Evolutionary conservation across 2,113 vertebrate species (phyloP), one percentile per base, ranked within the genome.

Genomic region (Vulpes ferrilata): DNA sequence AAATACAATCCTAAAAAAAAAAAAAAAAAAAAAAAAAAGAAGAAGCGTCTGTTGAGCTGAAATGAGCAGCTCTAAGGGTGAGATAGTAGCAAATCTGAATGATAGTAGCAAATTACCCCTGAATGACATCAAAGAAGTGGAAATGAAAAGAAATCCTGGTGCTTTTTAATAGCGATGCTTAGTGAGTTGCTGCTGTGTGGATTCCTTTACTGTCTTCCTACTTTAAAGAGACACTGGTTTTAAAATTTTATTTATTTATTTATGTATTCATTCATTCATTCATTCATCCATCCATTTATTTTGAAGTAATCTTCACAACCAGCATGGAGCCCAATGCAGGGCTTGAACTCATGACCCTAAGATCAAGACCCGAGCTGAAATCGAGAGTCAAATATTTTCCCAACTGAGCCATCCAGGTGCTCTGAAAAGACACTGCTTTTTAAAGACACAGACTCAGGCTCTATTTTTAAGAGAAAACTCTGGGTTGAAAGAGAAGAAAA

Each of bases 401-500:
- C 43, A 43, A 43, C 13, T 55, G 55, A 55, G 10, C 55, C 55
- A 55, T 15, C 13, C 55, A 55, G 13, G 55, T 57, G 8, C 53
- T n/a, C 32, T 11, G 2, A 30, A 62, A 80, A 97, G 43, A 85
- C 19, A 62, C 2, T 59, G 38, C 53, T 85, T 92, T 97, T 84
- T 76, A 51, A 82, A 95, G 93, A 74, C 48, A 67, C 5, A 83
- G 73, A 20, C 30, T 84, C 35, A 19, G 83, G 7, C 88, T 57
- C 11, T 93, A 73, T 60, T 64, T 96, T 82, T 86, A 96, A 91
- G 43, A 73, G 67, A 78, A 93, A 79, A 51, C 32, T 53, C 85
- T 83, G 55, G 7, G 11, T 73, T 91, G 89, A 93, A 74, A 59
- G 25, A 90, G 43, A 76, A 71, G 62, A 96, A 95, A 95, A 89